Evolutionary conservation across 2,888 invertebrate species (phyloP).

Genomic region (Trissoscelio sp.): DNA sequence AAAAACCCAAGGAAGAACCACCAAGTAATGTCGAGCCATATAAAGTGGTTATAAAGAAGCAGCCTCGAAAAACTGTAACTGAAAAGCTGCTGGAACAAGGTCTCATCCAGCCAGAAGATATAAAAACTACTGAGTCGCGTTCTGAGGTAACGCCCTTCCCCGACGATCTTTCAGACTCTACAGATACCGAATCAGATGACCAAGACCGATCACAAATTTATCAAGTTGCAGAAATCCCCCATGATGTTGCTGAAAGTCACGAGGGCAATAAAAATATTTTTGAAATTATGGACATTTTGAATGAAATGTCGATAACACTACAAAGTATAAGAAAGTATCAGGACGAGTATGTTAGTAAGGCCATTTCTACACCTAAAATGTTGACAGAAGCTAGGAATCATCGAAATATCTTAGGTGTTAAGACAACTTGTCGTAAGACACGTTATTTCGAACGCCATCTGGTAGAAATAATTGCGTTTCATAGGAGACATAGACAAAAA

Average conservation of each 20-base stretch:
- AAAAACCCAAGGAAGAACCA: constrained; percentile 72
- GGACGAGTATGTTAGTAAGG: too few relatives aligned
- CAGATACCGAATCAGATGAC: constrained; percentile 28
- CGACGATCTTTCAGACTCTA: constrained; percentile 27
- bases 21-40: constrained; percentile 74
- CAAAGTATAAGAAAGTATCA: too few relatives aligned
- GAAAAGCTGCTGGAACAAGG: constrained; percentile 78
- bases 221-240: constrained; percentile 24
- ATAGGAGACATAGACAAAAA: background rate
- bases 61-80: constrained; percentile 79
- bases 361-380: too few relatives aligned
- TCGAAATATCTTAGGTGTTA: background rate
- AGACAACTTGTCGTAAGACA: constrained; percentile 8
- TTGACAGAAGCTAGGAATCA: background rate
- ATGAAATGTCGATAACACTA: too few relatives aligned
- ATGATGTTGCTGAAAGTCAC: background rate
- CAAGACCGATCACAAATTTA: constrained; percentile 14
- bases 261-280: background rate
- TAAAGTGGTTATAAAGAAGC: constrained; percentile 81
- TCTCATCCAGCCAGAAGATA: constrained; percentile 76
- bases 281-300: background rate
- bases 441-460: constrained; percentile 16
- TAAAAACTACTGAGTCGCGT: constrained; percentile 75
- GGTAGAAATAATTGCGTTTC: background rate
- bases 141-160: constrained; percentile 76